These are phyloP conservation scores for Drosophila kepulauana DNA, from an alignment of 1,140 invertebrate genomes.

Conservation along the genomic window DNA sequence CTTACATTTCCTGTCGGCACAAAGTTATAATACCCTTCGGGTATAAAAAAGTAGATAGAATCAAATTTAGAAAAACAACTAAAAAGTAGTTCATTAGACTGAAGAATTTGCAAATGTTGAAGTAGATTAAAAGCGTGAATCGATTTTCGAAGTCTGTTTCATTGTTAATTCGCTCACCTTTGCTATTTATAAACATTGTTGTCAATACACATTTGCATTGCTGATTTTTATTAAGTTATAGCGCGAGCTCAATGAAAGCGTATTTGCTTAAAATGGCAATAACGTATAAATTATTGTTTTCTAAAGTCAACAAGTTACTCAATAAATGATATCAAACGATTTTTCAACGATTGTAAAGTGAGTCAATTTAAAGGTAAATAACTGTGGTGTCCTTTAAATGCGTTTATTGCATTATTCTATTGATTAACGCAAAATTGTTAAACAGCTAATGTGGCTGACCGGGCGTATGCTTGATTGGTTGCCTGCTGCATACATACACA, in stretches of 20 bases:
- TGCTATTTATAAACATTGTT: constrained; percentile 1
- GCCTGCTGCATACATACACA: background rate
- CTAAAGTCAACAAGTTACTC: background rate
- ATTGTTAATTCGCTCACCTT: background rate
- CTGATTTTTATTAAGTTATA: too few relatives aligned
- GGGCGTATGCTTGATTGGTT: constrained; percentile 27
- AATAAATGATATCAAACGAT: background rate
- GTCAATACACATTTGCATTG: background rate
- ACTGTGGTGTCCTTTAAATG: background rate
- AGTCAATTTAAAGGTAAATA: background rate
- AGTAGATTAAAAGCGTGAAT: too few relatives aligned
- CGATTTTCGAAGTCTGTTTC: background rate
- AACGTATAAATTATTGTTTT: background rate
- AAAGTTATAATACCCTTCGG: too few relatives aligned
- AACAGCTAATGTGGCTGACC: constrained; percentile 12
- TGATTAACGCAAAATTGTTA: constrained; percentile 30
- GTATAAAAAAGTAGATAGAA: too few relatives aligned
- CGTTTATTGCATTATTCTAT: constrained; percentile 18
- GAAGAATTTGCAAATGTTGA: too few relatives aligned
- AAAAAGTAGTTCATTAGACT: too few relatives aligned
- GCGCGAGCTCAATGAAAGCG: background rate
- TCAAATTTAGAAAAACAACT: too few relatives aligned
- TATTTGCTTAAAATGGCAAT: background rate
- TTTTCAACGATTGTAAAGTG: background rate
- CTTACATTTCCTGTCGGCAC: too few relatives aligned